Base-by-base conservation (phyloP, 1,140 invertebrate species). In the Araneus ventricosus region DNA sequence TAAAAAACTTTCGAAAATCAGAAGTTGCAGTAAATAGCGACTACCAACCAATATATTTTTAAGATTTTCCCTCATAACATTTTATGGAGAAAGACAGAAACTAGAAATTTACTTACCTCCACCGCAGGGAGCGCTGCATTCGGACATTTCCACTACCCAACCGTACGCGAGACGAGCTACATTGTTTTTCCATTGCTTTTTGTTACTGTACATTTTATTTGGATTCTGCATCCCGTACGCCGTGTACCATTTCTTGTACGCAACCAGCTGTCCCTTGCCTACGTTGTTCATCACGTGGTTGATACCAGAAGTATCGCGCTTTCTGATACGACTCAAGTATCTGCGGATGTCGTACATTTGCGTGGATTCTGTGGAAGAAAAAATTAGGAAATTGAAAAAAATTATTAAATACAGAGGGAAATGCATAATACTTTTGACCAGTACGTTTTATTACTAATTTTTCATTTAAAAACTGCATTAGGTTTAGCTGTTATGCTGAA, bases 61-160 rank as follows among this genome's bases (percentile, higher is more conserved):
- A n/a, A n/a, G n/a, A n/a, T n/a, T n/a, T 17, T 52, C 10, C 45
- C 17, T 45, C 7, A 8, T 8, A 45, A 45, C 10, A 8, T 8
- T 8, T 17, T 34, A 37, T 80, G 14, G 4, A 34, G 22, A 34
- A 24, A 34, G 34, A 22, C 5, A 5, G 70, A 37, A 30, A 20
- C 5, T 22, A 14, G 30, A 30, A 67, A 30, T 30, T 14, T 1
- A 67, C 63, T 86, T 86, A 93, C 93, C 93, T 79, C 93, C 93
- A 2, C 93, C 93, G 22, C 93, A 94, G 14, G 90, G 90, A 1
- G 59, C 79, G 34, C 89, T 89, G 86, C 93, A 94, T 63, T 94
- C 93, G 1, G 90, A 89, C 90, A 94, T 93, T 30, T 89, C 93
- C 24, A 94, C 88, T 10, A 79, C 79, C 93, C 93, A 94, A 34